These are phyloP conservation scores for Aquatica leii DNA, from an alignment of 2,888 invertebrate species.

Conservation along the genomic window DNA sequence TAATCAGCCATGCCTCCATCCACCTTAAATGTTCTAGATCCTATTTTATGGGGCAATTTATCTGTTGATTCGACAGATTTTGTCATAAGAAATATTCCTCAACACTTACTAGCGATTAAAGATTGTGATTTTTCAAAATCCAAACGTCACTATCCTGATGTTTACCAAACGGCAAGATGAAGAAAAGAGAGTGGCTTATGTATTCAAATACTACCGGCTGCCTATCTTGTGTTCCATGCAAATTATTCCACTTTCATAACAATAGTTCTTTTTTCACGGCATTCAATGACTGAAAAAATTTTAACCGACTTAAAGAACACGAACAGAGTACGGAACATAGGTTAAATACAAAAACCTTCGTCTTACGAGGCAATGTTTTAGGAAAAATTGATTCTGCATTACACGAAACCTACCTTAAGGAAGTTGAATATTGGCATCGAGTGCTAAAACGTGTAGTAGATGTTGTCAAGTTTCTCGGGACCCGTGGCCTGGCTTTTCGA, in stretches of 20 bases:
- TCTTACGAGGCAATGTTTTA: background rate
- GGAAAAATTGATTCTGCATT: background rate
- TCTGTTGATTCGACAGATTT: no score
- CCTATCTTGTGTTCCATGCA: background rate
- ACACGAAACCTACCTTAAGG: background rate
- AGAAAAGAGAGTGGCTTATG: background rate
- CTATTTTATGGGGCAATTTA: no score
- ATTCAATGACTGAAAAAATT: background rate
- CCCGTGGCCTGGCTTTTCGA: constrained; percentile 40
- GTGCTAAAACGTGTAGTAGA: constrained; percentile 37
- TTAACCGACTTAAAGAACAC: background rate
- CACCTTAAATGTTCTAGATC: no score
- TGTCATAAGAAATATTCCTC: no score
- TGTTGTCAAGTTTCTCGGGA: constrained; percentile 39
- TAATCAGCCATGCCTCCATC: no score
- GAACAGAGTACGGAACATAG: background rate
- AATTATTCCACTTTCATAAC: background rate
- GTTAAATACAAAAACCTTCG: background rate
- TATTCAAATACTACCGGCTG: background rate
- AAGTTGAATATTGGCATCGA: constrained; percentile 38
- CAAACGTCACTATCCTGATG: no score
- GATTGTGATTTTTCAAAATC: no score
- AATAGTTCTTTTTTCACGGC: background rate
- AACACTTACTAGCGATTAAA: no score
- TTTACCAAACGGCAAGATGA: background rate